Evolutionary conservation across 2,113 vertebrate species (phyloP), one percentile per base, ranked within the genome.

Genomic region (Salvelinus namaycush): DNA sequence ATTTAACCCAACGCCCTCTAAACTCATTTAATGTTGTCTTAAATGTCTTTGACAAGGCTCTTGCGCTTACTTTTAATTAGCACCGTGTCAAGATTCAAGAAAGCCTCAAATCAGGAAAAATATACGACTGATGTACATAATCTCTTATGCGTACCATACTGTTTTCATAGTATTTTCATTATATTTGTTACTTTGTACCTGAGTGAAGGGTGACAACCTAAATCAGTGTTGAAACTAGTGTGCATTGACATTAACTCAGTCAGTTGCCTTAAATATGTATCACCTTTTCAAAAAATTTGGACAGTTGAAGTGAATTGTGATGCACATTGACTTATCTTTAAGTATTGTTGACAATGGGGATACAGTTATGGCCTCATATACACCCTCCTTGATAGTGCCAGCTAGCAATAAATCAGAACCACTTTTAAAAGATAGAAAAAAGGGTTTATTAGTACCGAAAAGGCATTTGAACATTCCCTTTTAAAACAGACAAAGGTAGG

Each of bases 391-490:
- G 13, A 54, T 54, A 16, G 51, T 24, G 8, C 12, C n/a, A 5
- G 8, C 31, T 39, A 11, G 12, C 73, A 62, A 16, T 13, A 44
- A 70, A 80, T 70, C 12, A 59, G 31, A 76, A 74, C 16, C 22
- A 71, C 5, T 20, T 24, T 31, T 16, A 54, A 74, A 87, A 82
- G 84, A 68, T 87, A 91, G 87, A 73, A 93, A 91, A 93, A 90
- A 62, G 68, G 57, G 68, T 92, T 92, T 91, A 91, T 91, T 91
- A 68, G 72, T 77, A 83, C 81, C 77, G 73, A 87, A 89, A 91
- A 86, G 75, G 77, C 69, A 76, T 83, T 83, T 39, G 72, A 83
- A 89, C 85, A 88, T 87, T 90, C 72, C 77, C 75, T 87, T 87
- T 81, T 64, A 87, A 86, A 89, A 86, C 71, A 71, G 77, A 82